phyloP scores from a whole-genome alignment of 2,888 invertebrate genomes.

The Napeogenes inachia region DNA sequence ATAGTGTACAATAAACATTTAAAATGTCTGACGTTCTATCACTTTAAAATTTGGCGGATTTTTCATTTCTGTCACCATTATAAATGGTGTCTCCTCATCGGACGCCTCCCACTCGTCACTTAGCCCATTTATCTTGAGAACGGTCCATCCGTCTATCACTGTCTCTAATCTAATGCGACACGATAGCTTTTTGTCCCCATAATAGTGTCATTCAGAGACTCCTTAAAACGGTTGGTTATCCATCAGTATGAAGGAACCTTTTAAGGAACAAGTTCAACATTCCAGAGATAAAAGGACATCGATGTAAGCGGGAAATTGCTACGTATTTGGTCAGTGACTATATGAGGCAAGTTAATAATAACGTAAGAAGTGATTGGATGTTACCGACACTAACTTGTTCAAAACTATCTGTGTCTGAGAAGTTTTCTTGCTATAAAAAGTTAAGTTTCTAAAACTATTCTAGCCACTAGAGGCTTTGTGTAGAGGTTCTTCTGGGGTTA shows the following conservation, averaged over 20 bases:
- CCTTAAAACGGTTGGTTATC: constrained; percentile 63
- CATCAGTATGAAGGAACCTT: constrained; percentile 55
- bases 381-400: neutral
- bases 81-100: constrained; percentile 57
- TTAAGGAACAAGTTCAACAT: constrained; percentile 43
- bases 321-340: constrained; percentile 16
- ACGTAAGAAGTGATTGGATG: constrained; percentile 12
- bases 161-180: constrained; percentile 76
- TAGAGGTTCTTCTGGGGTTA: too few relatives aligned
- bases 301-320: constrained; percentile 26
- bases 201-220: constrained; percentile 66
- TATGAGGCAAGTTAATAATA: constrained; percentile 18
- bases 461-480: too few relatives aligned
- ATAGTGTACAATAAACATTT: neutral
- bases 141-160: constrained; percentile 71
- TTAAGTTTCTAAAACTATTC: too few relatives aligned
- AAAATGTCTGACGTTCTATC: constrained; percentile 22
- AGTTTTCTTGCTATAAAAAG: too few relatives aligned
- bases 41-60: constrained; percentile 54
- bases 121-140: constrained; percentile 72
- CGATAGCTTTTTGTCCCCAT: constrained; percentile 72
- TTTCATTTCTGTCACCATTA: constrained; percentile 56
- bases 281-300: constrained; percentile 43
- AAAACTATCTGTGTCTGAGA: neutral
- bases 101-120: constrained; percentile 71